These are phyloP conservation scores for Junonia oenone DNA, from an alignment of 2,888 invertebrate genomes.

Conservation along the genomic window DNA sequence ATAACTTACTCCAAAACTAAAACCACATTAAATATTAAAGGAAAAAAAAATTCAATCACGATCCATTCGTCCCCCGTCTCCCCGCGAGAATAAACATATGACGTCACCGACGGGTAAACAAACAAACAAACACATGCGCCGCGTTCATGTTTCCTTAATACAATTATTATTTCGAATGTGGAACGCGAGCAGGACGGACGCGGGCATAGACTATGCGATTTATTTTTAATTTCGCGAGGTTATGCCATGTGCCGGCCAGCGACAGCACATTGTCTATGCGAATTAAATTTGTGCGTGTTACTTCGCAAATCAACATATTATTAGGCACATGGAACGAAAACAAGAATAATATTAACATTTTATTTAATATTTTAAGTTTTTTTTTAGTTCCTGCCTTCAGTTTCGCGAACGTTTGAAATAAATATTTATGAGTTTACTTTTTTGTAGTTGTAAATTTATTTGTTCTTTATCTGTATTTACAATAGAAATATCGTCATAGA, in stretches of 20 bases:
- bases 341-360: neutral
- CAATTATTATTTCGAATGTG: slow-evolving; percentile 79
- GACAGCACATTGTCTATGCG: slow-evolving; percentile 39
- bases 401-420: neutral
- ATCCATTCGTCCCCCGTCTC: slow-evolving; percentile 40
- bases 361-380: neutral
- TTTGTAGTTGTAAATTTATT: neutral
- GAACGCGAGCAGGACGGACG: slow-evolving; percentile 60
- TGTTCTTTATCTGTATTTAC: neutral
- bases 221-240: slow-evolving; percentile 47
- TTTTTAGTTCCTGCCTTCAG: neutral
- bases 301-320: slow-evolving; percentile 11
- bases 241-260: slow-evolving; percentile 16
- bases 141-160: slow-evolving; percentile 80
- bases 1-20: neutral
- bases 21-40: neutral
- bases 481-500: neutral
- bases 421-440: neutral
- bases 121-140: slow-evolving; percentile 81
- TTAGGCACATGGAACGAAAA: slow-evolving; percentile 1
- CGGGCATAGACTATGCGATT: slow-evolving; percentile 36
- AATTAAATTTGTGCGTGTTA: slow-evolving; percentile 38
- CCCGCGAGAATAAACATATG: slow-evolving; percentile 80
- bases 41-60: neutral
- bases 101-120: slow-evolving; percentile 79